Evolutionary conservation across 2,888 invertebrate species (phyloP).

Genomic region (Clivina fossor): DNA sequence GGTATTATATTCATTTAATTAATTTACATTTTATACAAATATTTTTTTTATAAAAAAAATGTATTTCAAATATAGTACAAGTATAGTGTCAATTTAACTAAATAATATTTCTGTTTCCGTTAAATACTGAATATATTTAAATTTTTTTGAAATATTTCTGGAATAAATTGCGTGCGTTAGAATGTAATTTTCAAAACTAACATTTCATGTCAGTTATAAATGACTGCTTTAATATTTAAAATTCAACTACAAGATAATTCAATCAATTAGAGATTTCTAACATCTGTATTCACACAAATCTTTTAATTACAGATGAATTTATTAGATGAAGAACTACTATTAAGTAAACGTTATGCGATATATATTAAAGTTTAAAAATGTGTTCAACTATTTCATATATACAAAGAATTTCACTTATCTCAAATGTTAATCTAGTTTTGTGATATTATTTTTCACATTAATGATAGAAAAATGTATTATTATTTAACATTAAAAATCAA

Average conservation of each 20-base stretch:
- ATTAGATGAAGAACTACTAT: too few relatives aligned
- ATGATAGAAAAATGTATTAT: too few relatives aligned
- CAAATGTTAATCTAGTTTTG: too few relatives aligned
- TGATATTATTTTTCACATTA: too few relatives aligned
- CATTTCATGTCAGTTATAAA: constrained; percentile 1
- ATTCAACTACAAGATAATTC: constrained; percentile 21
- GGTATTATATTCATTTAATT: too few relatives aligned
- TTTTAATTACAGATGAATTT: constrained; percentile 20
- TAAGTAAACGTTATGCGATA: too few relatives aligned
- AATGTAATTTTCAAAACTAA: neutral
- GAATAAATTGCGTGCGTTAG: constrained; percentile 4
- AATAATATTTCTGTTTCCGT: neutral
- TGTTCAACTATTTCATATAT: too few relatives aligned
- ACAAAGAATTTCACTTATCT: too few relatives aligned
- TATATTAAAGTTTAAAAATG: too few relatives aligned
- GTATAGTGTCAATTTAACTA: neutral
- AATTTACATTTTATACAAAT: neutral
- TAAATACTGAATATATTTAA: too few relatives aligned
- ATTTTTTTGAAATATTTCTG: constrained; percentile 11
- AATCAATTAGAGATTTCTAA: constrained; percentile 17
- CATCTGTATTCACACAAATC: constrained; percentile 12
- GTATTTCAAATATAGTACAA: neutral
- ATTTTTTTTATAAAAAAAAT: neutral
- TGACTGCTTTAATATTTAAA: constrained; percentile 10
- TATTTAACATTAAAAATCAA: too few relatives aligned